Percentiles rank a stretch among this genome's conserved stretches.
These are phyloP conservation scores for Micromys minutus DNA, from an alignment of 2,113 vertebrate species.

Conservation along the genomic window DNA sequence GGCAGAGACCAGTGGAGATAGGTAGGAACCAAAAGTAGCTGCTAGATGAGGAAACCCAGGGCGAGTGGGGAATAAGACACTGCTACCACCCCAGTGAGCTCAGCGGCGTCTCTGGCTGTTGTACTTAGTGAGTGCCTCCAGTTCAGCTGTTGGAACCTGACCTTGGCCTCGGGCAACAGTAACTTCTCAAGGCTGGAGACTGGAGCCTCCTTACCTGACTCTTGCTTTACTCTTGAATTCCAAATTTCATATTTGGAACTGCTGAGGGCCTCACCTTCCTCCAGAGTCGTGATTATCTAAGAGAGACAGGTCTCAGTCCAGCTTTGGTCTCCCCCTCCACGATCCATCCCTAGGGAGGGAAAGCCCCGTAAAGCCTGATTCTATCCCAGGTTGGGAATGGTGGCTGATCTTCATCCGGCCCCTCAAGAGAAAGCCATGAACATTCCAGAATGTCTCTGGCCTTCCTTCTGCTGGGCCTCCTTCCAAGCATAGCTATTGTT, in stretches of 20 bases:
- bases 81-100: neutral
- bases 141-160: neutral
- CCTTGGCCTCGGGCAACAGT: neutral
- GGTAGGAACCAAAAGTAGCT: constrained; percentile 81
- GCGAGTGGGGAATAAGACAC: neutral
- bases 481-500: neutral
- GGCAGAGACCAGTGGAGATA: constrained; percentile 95
- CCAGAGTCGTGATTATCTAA: neutral
- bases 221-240: neutral
- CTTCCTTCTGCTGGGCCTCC: constrained; percentile 4
- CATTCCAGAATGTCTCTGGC: constrained; percentile 14
- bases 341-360: neutral
- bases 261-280: neutral
- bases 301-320: neutral
- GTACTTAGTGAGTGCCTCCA: neutral
- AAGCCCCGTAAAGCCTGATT: neutral
- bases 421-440: neutral
- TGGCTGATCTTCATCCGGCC: neutral
- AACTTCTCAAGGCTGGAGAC: neutral
- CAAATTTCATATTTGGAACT: constrained; percentile 25
- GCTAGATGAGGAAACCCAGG: neutral
- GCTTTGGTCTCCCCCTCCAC: neutral
- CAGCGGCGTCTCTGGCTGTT: neutral
- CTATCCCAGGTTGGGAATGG: neutral
- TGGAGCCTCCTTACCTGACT: neutral